Conservation (phyloP, 2,797 vertebrate genomes). For the Chromis chromis region DNA sequence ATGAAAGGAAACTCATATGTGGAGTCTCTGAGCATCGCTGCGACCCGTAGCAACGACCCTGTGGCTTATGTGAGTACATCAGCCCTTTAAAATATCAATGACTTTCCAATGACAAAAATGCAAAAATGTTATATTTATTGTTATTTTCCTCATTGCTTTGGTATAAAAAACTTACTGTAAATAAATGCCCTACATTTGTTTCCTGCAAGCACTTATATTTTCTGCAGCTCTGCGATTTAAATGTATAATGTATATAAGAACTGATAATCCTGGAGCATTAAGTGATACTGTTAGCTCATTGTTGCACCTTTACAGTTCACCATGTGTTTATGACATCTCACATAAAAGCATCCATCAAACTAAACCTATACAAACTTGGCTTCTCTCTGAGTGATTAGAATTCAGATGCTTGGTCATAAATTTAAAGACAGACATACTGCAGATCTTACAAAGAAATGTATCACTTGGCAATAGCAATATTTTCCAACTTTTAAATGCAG, state of each 20-base stretch:
- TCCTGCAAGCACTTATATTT: background rate
- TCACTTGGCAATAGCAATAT: background rate
- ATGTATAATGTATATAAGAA: too few relatives aligned
- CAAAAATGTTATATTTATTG: background rate
- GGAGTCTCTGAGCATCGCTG: constrained; percentile 91
- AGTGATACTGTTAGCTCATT: too few relatives aligned
- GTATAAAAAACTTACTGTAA: background rate
- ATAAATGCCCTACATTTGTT: background rate
- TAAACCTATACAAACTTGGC: background rate
- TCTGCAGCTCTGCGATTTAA: too few relatives aligned
- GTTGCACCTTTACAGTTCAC: background rate
- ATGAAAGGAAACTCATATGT: constrained; percentile 93
- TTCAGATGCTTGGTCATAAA: too few relatives aligned
- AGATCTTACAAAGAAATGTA: background rate
- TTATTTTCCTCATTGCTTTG: background rate
- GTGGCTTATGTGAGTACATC: constrained; percentile 77
- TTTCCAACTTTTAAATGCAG: background rate
- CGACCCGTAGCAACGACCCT: constrained; percentile 94
- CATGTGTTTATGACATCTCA: background rate
- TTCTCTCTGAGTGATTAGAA: too few relatives aligned
- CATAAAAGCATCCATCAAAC: background rate
- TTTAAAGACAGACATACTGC: too few relatives aligned
- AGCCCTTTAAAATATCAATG: background rate
- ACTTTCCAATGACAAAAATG: background rate
- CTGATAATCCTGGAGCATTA: too few relatives aligned